Percentiles rank a stretch among this genome's conserved stretches.
Conservation (phyloP, 2,113 vertebrate species). For the Cepphus grylle region DNA sequence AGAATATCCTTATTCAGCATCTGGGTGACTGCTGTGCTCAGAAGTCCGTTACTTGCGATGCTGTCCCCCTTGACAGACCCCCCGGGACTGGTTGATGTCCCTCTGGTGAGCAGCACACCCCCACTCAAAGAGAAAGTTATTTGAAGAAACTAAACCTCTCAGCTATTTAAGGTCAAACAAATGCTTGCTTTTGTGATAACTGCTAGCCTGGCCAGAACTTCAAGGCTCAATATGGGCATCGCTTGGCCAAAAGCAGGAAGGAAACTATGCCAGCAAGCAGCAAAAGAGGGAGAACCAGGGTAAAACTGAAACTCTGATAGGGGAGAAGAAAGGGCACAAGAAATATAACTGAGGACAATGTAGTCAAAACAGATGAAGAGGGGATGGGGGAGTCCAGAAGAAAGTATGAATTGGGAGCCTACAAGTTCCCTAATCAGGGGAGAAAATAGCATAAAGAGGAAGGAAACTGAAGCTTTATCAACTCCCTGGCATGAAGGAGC, state of each 20-base stretch:
- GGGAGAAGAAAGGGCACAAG: not conserved
- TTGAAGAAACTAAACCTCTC: not conserved
- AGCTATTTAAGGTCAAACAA: not conserved
- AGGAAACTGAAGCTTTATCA: not conserved
- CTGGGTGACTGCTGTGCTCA: not conserved
- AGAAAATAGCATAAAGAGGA: not conserved
- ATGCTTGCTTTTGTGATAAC: not conserved
- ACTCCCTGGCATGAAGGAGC: not conserved
- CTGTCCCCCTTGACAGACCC: not conserved
- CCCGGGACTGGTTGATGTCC: not conserved
- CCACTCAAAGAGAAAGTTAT: not conserved
- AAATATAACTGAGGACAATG: not conserved
- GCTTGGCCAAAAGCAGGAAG: not conserved
- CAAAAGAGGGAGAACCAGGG: not conserved
- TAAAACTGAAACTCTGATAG: not conserved
- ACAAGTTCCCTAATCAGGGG: rapidly evolving
- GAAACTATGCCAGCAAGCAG: not conserved
- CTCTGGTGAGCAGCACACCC: not conserved
- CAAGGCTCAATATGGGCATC: not conserved
- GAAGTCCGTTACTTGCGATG: not conserved
- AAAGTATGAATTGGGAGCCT: not conserved
- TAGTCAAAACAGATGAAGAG: not conserved
- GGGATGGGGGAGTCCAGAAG: not conserved
- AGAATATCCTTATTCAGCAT: not conserved
- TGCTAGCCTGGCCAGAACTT: not conserved